Base-by-base conservation (phyloP, 2,888 invertebrate genomes). In the Rotaria socialis region DNA sequence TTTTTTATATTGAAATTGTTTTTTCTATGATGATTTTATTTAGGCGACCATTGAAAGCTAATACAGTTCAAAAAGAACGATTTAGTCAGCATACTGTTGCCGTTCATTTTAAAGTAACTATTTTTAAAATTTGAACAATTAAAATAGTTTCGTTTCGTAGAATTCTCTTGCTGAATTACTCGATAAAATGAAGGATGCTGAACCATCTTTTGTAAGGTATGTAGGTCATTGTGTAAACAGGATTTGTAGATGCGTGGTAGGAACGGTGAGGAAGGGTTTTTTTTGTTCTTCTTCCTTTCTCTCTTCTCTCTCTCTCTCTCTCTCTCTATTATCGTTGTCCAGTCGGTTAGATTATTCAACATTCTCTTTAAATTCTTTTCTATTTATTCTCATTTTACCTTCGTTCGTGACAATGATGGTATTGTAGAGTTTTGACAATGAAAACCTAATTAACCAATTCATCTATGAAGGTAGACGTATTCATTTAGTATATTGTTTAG, bases 31-130 rank as follows among this genome's bases (percentile, higher is more conserved):
- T 74, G n/a, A 52, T 14, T 55, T 55, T 16, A 14, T 84, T 27
- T 80, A 86, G 85, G 75, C 55, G 75, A 85, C 55, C 85, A 24
- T 41, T 80, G 11, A 86, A 86, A 85, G 52, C 60, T 8, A 86
- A 85, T 52, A 86, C 85, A 85, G 87, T 88, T 14, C 88, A 86
- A 16, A 87, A 88, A 11, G 88, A 89, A 41, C 89, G 88, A 84
- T 89, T 89, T 85, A 89, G 89, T 60, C 89, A 89, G 14, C 88
- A 89, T 11, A 90, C 90, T 27, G 89, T 89, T 87, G 89, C 89
- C n/a, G 89, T 87, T 56, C 89, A 90, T 86, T 90, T 90, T 87
- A 89, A 88, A 88, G 90, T 90, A 87, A 86, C 41, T 22, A 52
- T 11, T 52, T n/a, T 27, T 35, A 24, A 11, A 35, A 35, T 35